Evolutionary conservation across 2,113 vertebrate genomes (phyloP).

Genomic region (Xiphophorus couchianus): DNA sequence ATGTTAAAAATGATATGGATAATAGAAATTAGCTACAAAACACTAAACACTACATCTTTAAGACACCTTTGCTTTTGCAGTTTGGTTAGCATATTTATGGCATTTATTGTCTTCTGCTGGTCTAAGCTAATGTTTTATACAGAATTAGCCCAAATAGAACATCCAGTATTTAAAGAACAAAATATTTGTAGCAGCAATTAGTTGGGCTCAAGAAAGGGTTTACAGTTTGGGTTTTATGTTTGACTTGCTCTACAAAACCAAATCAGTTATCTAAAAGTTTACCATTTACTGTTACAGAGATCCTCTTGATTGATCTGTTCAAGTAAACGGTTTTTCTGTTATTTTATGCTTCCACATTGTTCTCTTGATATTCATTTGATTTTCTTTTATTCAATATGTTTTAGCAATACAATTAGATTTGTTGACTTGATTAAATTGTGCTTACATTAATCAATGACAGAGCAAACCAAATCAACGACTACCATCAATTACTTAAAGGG

Average conservation of each 20-base stretch:
- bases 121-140: background rate
- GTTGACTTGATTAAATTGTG: background rate
- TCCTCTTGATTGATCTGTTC: too few relatives aligned
- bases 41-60: too few relatives aligned
- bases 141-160: background rate
- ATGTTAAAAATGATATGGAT: too few relatives aligned
- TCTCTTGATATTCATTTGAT: too few relatives aligned
- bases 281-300: background rate
- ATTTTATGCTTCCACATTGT: too few relatives aligned
- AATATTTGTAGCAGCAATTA: background rate
- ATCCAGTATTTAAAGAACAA: background rate
- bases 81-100: background rate
- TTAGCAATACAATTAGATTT: too few relatives aligned
- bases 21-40: too few relatives aligned
- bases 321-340: too few relatives aligned
- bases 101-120: background rate
- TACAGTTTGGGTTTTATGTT: background rate
- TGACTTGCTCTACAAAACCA: background rate
- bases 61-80: too few relatives aligned
- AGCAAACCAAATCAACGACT: background rate
- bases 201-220: background rate
- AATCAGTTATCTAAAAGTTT: background rate
- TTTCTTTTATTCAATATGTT: too few relatives aligned
- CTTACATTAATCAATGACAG: background rate
- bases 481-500: background rate